Conservation (phyloP, 1,140 invertebrate species). For the Psilanteris sp. region DNA sequence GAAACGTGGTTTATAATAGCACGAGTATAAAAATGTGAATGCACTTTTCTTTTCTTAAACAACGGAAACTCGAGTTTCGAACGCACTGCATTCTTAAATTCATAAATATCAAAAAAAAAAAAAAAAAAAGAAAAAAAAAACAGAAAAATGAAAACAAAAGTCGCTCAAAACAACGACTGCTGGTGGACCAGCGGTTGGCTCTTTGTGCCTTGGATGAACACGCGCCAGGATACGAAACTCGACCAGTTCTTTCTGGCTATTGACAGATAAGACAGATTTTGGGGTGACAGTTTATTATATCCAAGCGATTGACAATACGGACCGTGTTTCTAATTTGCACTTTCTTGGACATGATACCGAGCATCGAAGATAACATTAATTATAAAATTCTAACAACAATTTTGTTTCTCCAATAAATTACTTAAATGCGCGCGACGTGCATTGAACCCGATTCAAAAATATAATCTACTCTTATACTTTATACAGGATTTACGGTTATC, state of each 20-base stretch:
- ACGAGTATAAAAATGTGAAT: constrained; percentile 39
- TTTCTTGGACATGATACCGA: constrained; percentile 5
- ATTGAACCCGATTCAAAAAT: constrained; percentile 18
- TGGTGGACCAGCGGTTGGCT: constrained; percentile 1
- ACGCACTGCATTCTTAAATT: too few species aligned
- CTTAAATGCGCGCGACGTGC: constrained; percentile 11
- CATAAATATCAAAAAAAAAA: too few species aligned
- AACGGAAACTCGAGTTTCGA: constrained; percentile 3
- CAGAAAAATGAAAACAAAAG: constrained; percentile 9
- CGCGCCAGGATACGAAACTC: constrained; percentile 1
- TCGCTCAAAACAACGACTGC: background rate
- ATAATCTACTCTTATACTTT: constrained; percentile 13
- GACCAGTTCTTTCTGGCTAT: background rate
- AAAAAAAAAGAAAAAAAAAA: too few species aligned
- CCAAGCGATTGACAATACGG: background rate
- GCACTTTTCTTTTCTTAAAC: constrained; percentile 5
- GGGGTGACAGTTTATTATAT: constrained; percentile 3
- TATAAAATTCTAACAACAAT: constrained; percentile 12
- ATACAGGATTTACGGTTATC: constrained; percentile 32
- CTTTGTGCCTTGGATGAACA: background rate
- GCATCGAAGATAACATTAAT: background rate
- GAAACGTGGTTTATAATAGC: constrained; percentile 12
- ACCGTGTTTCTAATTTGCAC: background rate
- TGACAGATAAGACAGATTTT: background rate
- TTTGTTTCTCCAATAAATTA: constrained; percentile 31